Evolutionary conservation across 2,113 vertebrate species (phyloP).

Genomic region (Mormyrus lacerda): DNA sequence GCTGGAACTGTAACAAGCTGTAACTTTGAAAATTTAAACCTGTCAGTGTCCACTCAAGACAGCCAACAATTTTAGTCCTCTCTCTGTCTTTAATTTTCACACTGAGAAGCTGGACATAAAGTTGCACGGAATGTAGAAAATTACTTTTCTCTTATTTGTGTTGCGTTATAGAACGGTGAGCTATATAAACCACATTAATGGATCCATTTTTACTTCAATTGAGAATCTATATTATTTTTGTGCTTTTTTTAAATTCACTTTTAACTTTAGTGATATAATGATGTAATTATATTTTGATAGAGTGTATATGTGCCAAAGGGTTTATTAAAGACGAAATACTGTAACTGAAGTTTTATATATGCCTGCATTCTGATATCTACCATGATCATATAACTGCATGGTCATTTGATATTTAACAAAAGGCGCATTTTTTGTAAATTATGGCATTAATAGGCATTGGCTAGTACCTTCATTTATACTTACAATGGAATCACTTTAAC

Average conservation of each 20-base stretch:
- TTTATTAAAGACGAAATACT: slow-evolving; percentile 70
- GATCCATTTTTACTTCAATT: background rate
- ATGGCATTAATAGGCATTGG: slow-evolving; percentile 76
- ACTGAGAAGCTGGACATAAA: background rate
- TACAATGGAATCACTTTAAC: slow-evolving; percentile 39
- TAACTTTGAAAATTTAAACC: background rate
- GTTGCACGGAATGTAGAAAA: slow-evolving; percentile 6
- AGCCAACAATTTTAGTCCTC: background rate
- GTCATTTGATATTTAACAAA: slow-evolving; percentile 68
- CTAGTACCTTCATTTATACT: slow-evolving; percentile 74
- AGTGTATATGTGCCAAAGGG: slow-evolving; percentile 67
- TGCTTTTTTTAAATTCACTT: slow-evolving; percentile 1
- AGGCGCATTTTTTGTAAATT: slow-evolving; percentile 19
- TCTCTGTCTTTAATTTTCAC: background rate
- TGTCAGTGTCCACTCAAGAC: background rate
- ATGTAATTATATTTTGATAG: slow-evolving; percentile 19
- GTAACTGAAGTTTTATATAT: slow-evolving; percentile 21
- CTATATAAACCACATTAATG: slow-evolving; percentile 12
- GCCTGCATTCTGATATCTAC: slow-evolving; percentile 47
- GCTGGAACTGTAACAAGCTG: background rate
- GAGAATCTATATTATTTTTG: slow-evolving; percentile 18
- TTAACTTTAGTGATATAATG: slow-evolving; percentile 9
- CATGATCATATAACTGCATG: slow-evolving; percentile 68
- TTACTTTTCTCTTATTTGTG: slow-evolving; percentile 8
- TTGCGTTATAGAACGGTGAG: slow-evolving; percentile 2